Evolutionary conservation across 2,113 vertebrate genomes (phyloP).

Genomic region (Ariopsis seemanni): DNA sequence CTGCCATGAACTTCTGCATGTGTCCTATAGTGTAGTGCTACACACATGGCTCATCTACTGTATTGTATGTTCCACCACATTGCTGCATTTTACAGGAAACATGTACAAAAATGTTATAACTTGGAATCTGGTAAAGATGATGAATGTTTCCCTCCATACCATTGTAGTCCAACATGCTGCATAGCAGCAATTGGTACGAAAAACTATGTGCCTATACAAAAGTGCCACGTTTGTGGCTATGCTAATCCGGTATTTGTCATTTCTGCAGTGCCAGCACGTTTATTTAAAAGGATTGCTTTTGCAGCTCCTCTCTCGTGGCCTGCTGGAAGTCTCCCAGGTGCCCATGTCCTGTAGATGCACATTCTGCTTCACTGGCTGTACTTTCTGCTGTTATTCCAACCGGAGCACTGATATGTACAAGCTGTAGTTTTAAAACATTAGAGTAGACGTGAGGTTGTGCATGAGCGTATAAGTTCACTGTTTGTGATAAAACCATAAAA

Average conservation of each 20-base stretch:
- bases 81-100: background rate
- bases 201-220: background rate
- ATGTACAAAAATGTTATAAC: background rate
- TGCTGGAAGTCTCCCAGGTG: background rate
- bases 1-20: too few relatives aligned
- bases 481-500: background rate
- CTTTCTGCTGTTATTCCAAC: background rate
- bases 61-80: background rate
- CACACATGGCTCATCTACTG: background rate
- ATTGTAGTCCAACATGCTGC: background rate
- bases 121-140: background rate
- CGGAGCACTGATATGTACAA: background rate
- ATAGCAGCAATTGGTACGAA: slow-evolving; percentile 1
- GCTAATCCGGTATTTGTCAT: slow-evolving; percentile 10
- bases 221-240: background rate
- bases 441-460: background rate
- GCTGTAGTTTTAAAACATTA: background rate
- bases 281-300: slow-evolving; percentile 11
- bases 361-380: background rate
- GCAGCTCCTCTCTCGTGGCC: background rate
- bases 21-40: background rate
- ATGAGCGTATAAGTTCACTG: background rate
- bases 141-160: background rate
- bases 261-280: slow-evolving; percentile 6
- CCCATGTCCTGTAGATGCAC: background rate